A percentile compares a stretch with the other conserved stretches of the same genome.
phyloP scores from a whole-genome alignment of 2,113 vertebrate genomes.

The Natator depressus region DNA sequence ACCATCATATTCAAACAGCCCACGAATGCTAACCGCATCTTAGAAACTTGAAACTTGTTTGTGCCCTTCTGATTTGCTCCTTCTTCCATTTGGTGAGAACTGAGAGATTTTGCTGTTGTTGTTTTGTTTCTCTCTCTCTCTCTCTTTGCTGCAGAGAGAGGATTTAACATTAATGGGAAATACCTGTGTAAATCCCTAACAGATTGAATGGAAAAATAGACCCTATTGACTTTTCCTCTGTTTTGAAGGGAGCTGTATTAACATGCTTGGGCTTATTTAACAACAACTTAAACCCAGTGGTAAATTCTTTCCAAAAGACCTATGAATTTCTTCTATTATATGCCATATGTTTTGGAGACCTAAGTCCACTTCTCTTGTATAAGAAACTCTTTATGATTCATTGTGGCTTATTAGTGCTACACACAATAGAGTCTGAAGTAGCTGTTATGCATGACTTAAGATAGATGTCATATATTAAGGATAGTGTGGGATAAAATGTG shows the following conservation, averaged over 20 bases:
- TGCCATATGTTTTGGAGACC: not conserved
- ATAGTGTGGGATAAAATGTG: accelerated
- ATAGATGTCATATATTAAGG: accelerated
- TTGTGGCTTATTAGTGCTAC: not conserved
- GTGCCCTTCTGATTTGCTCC: not conserved
- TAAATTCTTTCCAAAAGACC: not conserved
- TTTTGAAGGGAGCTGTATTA: not conserved
- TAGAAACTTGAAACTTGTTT: not conserved
- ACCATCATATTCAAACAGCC: not conserved
- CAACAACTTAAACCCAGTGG: not conserved
- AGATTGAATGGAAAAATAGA: not conserved
- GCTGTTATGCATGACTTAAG: accelerated
- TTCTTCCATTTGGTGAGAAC: not conserved
- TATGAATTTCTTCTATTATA: not conserved
- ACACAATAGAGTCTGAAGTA: not conserved
- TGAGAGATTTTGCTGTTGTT: not conserved
- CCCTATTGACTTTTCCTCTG: not conserved
- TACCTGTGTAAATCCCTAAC: not conserved
- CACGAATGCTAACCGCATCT: not conserved
- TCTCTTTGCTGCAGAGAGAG: not conserved
- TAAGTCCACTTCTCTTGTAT: not conserved
- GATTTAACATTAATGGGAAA: not conserved
- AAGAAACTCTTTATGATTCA: not conserved
- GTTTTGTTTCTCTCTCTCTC: not conserved
- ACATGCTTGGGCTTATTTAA: not conserved